These are phyloP conservation scores for Sturmia bella DNA, from an alignment of 2,888 invertebrate genomes.

Conservation along the genomic window DNA sequence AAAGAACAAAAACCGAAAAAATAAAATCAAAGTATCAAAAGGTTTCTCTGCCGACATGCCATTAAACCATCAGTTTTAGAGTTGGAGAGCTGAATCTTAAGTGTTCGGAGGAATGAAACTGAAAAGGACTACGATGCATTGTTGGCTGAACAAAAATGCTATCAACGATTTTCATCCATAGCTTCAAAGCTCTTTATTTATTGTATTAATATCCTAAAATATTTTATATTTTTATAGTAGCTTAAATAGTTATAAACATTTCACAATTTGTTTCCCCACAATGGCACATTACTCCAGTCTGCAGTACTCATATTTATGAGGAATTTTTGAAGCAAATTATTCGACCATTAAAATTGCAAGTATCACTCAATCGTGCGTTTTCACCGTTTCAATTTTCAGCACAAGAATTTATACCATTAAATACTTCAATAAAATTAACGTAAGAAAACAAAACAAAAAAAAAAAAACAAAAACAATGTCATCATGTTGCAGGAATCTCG, in stretches of 20 bases:
- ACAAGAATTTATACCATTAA: slow-evolving; percentile 17
- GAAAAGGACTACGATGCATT: no score
- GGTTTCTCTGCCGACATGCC: no score
- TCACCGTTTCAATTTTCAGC: slow-evolving; percentile 33
- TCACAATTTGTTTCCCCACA: slow-evolving; percentile 12
- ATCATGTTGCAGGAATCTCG: slow-evolving; percentile 30
- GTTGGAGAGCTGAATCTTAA: no score
- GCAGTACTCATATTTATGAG: neutral
- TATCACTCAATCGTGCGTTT: slow-evolving; percentile 24
- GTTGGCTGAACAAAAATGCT: no score
- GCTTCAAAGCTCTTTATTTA: neutral
- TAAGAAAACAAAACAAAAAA: neutral
- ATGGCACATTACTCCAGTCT: neutral
- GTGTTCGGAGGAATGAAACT: no score
- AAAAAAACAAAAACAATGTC: slow-evolving; percentile 52
- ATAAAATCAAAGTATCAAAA: no score
- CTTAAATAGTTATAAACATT: no score
- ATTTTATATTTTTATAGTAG: no score
- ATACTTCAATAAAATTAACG: neutral
- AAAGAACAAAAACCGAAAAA: no score
- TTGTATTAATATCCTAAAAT: no score
- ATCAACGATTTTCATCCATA: no score
- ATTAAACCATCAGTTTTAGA: no score
- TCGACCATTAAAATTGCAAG: slow-evolving; percentile 36
- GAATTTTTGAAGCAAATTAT: slow-evolving; percentile 44